These are phyloP conservation scores for Penelope pileata DNA, from an alignment of 2,113 vertebrate genomes.

Conservation along the genomic window DNA sequence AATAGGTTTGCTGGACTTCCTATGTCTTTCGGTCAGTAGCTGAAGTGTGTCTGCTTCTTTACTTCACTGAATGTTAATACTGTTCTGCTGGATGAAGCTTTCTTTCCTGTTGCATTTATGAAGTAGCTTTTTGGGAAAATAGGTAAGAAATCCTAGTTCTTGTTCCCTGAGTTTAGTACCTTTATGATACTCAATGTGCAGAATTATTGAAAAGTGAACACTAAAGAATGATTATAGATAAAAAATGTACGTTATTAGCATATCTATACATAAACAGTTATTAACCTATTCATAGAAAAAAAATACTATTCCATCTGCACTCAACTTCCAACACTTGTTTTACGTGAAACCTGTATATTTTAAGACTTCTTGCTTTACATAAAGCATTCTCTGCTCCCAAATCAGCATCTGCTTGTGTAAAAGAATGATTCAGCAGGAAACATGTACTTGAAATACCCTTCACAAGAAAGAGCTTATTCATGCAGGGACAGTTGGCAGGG, in stretches of 20 bases:
- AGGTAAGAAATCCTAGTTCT: background rate
- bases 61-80: background rate
- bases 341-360: background rate
- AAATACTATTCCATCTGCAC: background rate
- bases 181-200: background rate
- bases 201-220: background rate
- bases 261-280: background rate
- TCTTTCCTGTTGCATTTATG: background rate
- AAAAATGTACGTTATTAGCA: background rate
- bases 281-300: background rate
- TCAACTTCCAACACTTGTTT: background rate
- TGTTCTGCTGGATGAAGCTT: background rate
- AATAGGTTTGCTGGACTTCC: background rate
- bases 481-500: slow-evolving; percentile 28
- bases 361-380: background rate
- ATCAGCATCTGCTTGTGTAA: slow-evolving; percentile 40
- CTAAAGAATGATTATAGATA: background rate
- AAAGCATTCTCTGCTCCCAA: background rate
- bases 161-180: background rate
- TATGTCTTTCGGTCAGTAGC: background rate
- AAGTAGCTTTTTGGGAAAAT: background rate
- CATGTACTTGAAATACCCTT: slow-evolving; percentile 56
- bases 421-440: slow-evolving; percentile 59
- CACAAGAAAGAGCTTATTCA: slow-evolving; percentile 63
- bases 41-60: background rate